Evolutionary conservation across 2,888 invertebrate genomes (phyloP).

Genomic region (Eupithecia vulgata): DNA sequence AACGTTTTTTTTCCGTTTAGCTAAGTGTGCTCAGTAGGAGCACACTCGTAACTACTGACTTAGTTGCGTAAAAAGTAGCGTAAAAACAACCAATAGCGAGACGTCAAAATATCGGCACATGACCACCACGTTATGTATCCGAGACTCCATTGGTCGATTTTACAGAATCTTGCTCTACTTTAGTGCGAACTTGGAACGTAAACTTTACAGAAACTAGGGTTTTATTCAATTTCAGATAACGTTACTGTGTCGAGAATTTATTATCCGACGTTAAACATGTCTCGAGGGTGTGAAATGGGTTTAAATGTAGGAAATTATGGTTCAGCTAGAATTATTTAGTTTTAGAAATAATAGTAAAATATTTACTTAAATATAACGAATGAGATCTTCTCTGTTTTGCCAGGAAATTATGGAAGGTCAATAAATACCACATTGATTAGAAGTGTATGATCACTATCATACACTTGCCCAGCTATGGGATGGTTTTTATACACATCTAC

Average conservation of each 20-base stretch:
- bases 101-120: neutral
- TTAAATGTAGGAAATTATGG: neutral
- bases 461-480: too few relatives aligned
- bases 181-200: neutral
- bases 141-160: neutral
- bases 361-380: neutral
- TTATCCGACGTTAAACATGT: slow-evolving; percentile 4
- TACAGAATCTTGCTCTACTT: neutral
- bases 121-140: neutral
- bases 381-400: neutral
- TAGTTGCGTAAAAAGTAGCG: neutral
- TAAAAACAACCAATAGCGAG: neutral
- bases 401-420: neutral
- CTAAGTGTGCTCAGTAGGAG: too few relatives aligned
- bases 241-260: slow-evolving; percentile 7
- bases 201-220: slow-evolving; percentile 6
- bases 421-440: neutral
- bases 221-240: slow-evolving; percentile 12
- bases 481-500: too few relatives aligned
- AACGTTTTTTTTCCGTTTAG: too few relatives aligned
- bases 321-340: neutral
- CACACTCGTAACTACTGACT: too few relatives aligned
- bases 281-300: neutral
- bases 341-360: neutral
- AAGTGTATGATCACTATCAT: too few relatives aligned